phyloP scores from a whole-genome alignment of 2,113 vertebrate genomes.

The Rhinogobius similis region DNA sequence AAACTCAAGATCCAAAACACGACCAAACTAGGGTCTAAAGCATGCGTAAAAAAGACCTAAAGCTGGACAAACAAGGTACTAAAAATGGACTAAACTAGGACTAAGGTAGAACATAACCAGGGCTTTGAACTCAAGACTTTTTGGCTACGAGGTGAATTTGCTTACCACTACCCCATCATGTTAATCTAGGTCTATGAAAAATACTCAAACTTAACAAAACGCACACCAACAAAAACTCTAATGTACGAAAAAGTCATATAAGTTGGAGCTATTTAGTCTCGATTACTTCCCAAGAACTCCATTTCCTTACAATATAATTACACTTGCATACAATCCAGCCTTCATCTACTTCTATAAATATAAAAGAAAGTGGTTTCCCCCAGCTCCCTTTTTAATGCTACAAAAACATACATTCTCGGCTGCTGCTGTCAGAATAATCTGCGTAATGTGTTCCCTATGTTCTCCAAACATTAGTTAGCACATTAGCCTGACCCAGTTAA shows the following conservation, averaged over 20 bases:
- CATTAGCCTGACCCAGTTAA: conserved; percentile 91
- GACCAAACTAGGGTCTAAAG: too few species aligned
- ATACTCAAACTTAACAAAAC: not conserved
- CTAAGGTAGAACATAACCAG: not conserved
- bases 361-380: conserved; percentile 52
- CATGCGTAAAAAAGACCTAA: too few species aligned
- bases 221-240: not conserved
- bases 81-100: not conserved
- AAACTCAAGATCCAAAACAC: too few species aligned
- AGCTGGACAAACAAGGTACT: too few species aligned
- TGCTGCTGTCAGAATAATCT: conserved; percentile 88
- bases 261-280: conserved; percentile 18
- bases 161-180: not conserved
- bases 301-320: conserved; percentile 65
- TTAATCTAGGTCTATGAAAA: not conserved
- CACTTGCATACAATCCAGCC: conserved; percentile 45
- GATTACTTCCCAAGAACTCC: conserved; percentile 50
- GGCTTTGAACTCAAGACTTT: not conserved
- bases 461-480: conserved; percentile 89
- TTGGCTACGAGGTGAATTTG: not conserved
- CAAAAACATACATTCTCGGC: conserved; percentile 83
- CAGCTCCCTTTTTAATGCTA: conserved; percentile 76
- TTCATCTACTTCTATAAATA: conserved; percentile 45
- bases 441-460: conserved; percentile 87
- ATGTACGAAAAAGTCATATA: not conserved